Evolutionary conservation across 2,888 invertebrate species (phyloP), one percentile per base, ranked within the genome.

Genomic region (Ochropacha duplaris): DNA sequence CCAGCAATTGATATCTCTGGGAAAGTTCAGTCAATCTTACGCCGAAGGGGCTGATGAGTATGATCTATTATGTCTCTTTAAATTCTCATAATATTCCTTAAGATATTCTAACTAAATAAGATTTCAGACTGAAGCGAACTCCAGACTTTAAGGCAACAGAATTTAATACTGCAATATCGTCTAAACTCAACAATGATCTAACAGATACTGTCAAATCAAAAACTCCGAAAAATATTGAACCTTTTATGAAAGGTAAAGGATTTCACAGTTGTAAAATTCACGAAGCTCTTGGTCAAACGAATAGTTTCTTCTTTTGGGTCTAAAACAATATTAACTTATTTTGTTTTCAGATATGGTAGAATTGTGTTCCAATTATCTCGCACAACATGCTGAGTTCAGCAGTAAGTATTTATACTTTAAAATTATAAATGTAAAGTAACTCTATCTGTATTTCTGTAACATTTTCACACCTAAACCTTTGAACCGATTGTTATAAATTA

Each of bases 321-420:
- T n/a, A n/a, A n/a, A n/a, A n/a, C n/a, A n/a, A n/a, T n/a, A n/a
- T n/a, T n/a, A n/a, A 11, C 31, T 9, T 9, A 31, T 9, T 11
- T 12, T 64, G 22, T 54, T 86, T 87, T 62, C 74, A 91, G 91
- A 84, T 54, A 78, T 90, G 60, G 71, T 90, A 24, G 74, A 86
- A 8, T 84, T 88, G 57, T 86, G 84, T 56, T 71, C 84, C 0
- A 84, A 88, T 60, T 87, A 80, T 69, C 72, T 91, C 49, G 86
- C 91, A 1, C 86, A 91, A 66, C 28, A 77, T 62, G 90, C 90
- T 1, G 89, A 90, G 67, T 73, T 71, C 57, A 85, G 84, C 54
- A 90, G 91, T 91, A 77, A 80, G 88, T 78, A 54, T 36, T n/a
- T 52, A 34, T 24, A 24, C 2, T 24, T 4, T 4, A 5, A 2